phyloP scores from a whole-genome alignment of 2,888 invertebrate species.

The Lysandra bellargus region DNA sequence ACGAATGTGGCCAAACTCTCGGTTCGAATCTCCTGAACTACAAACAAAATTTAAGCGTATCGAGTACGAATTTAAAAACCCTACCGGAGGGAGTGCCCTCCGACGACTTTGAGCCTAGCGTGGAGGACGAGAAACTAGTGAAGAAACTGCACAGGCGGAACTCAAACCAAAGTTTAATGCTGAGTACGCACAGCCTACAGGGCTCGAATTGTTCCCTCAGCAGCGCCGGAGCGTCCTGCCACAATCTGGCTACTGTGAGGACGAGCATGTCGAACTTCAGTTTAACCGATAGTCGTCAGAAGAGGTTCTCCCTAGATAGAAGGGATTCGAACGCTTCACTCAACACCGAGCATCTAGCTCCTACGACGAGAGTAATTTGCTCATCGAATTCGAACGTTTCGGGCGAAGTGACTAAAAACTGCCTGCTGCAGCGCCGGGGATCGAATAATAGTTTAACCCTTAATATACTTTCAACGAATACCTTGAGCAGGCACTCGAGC shows the following conservation, averaged over 20 bases:
- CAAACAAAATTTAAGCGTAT: conserved; percentile 83
- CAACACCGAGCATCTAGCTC: conserved; percentile 80
- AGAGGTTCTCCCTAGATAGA: conserved; percentile 87
- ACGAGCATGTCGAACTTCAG: conserved; percentile 75
- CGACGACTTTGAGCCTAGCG: conserved; percentile 81
- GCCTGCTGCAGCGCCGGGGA: conserved; percentile 88
- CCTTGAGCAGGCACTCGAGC: conserved; percentile 78
- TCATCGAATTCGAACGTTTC: conserved; percentile 73
- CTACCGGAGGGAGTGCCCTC: conserved; percentile 86
- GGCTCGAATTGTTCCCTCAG: conserved; percentile 77
- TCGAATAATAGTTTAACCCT: conserved; percentile 93
- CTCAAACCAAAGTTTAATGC: conserved; percentile 81
- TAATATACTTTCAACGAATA: conserved; percentile 82
- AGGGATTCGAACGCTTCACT: conserved; percentile 93
- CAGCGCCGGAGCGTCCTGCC: conserved; percentile 69
- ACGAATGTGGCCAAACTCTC: conserved; percentile 59
- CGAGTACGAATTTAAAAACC: conserved; percentile 86
- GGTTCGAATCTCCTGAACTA: conserved; percentile 82
- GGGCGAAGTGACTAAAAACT: conserved; percentile 77
- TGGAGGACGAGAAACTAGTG: conserved; percentile 66
- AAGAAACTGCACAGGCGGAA: conserved; percentile 80
- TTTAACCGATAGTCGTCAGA: conserved; percentile 65
- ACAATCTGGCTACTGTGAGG: conserved; percentile 67
- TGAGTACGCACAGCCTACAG: conserved; percentile 78
- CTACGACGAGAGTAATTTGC: conserved; percentile 70